Evolutionary conservation across 2,113 vertebrate genomes (phyloP).

Genomic region (Lycocorax pyrrhopterus): DNA sequence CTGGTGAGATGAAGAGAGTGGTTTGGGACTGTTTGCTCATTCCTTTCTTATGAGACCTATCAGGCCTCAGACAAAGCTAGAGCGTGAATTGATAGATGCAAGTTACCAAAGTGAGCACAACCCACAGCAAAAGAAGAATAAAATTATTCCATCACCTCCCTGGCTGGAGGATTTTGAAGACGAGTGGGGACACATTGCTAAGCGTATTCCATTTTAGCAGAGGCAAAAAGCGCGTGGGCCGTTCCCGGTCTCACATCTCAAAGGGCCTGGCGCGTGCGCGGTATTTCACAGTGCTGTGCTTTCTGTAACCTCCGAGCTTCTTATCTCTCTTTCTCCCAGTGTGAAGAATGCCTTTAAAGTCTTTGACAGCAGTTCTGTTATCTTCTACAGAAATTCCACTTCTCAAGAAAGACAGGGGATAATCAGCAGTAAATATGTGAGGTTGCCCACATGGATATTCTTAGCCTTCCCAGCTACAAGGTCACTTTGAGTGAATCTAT

Average conservation of each 20-base stretch:
- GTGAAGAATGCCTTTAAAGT: neutral
- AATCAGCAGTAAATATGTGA: neutral
- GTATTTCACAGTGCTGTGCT: neutral
- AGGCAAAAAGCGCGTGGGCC: fast-evolving
- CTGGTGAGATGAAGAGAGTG: neutral
- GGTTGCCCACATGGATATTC: neutral
- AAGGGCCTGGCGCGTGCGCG: fast-evolving
- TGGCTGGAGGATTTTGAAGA: neutral
- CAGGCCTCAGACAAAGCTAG: neutral
- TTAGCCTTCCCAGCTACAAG: neutral
- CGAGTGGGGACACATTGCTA: neutral
- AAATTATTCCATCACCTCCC: neutral
- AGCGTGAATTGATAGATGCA: neutral
- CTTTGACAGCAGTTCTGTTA: neutral
- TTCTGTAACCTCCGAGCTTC: neutral
- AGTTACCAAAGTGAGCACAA: neutral
- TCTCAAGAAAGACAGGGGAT: neutral
- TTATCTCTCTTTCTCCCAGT: neutral
- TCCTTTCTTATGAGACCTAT: neutral
- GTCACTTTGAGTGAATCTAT: neutral
- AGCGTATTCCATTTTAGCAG: neutral
- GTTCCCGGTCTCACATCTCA: neutral
- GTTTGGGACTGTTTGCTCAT: neutral
- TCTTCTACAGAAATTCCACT: neutral
- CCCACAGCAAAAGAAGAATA: neutral